Percentiles rank a stretch among this genome's conserved stretches.
Evolutionary conservation across 2,797 vertebrate species (phyloP).

Genomic region (Ciconia nigra): DNA sequence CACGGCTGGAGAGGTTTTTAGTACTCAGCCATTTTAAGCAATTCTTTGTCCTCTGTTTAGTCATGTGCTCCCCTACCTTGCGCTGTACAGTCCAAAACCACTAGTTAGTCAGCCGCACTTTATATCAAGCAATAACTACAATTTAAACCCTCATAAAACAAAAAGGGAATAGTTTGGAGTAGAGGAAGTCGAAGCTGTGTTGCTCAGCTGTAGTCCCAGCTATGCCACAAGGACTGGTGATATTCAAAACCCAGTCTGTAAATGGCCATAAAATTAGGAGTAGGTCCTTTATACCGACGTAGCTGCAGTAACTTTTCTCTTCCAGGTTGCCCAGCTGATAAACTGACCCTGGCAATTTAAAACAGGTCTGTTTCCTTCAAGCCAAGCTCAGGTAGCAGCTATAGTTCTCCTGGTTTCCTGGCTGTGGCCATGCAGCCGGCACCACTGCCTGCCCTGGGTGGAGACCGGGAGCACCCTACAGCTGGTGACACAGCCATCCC

Average conservation of each 20-base stretch:
- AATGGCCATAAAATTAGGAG: not conserved
- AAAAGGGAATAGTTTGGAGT: not conserved
- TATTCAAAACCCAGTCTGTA: not conserved
- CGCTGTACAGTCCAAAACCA: not conserved
- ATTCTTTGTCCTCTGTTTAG: slow-evolving; percentile 37
- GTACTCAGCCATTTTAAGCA: slow-evolving; percentile 37
- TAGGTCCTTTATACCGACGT: not conserved
- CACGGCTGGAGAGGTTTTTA: not conserved
- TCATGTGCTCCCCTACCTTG: slow-evolving; percentile 6
- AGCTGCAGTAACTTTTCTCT: not conserved
- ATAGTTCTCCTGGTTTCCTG: not conserved
- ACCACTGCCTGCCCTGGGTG: accelerated
- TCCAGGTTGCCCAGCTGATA: not conserved
- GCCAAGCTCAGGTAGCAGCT: not conserved
- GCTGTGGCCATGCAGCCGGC: accelerated
- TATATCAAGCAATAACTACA: not conserved
- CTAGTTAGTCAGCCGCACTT: not conserved
- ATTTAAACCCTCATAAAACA: not conserved
- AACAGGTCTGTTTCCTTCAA: not conserved
- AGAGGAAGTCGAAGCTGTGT: not conserved
- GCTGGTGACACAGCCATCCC: not conserved
- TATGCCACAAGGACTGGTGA: not conserved
- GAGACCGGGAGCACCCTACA: not conserved
- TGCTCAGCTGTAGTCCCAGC: not conserved
- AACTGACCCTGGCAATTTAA: not conserved